Percentiles rank a stretch among this genome's conserved stretches.
These are phyloP conservation scores for Brienomyrus longianalis DNA, from an alignment of 2,113 vertebrate species.

Conservation along the genomic window DNA sequence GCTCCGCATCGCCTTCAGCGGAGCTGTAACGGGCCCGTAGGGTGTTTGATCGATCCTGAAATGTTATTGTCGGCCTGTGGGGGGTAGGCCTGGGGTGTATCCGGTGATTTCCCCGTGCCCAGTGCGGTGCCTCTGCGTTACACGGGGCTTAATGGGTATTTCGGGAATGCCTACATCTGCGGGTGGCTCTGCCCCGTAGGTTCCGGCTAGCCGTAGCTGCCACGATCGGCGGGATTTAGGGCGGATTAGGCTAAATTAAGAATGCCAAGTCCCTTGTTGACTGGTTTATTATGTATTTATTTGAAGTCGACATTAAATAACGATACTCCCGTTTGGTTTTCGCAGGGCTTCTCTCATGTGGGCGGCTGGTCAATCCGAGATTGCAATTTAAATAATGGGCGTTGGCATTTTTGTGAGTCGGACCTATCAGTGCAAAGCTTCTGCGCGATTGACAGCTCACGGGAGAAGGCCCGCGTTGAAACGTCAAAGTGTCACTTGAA, in stretches of 20 bases:
- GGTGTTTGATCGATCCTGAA: background rate
- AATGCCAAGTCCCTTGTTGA: background rate
- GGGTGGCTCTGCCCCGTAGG: background rate
- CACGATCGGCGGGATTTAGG: background rate
- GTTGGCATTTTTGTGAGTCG: background rate
- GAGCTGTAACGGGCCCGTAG: no score
- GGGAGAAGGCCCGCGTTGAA: background rate
- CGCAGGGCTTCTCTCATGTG: background rate
- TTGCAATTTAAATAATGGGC: slow-evolving; percentile 1
- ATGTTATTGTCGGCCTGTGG: background rate
- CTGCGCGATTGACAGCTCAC: background rate
- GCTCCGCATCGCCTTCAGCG: no score
- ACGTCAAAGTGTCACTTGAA: background rate
- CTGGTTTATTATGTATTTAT: background rate
- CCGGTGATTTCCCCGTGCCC: background rate
- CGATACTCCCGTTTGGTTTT: background rate
- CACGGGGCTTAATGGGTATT: background rate
- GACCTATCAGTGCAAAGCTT: background rate
- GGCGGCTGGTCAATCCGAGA: background rate
- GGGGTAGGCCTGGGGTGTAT: background rate
- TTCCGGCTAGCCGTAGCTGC: background rate
- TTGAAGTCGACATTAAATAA: background rate
- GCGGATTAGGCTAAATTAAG: background rate
- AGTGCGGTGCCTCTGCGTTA: background rate
- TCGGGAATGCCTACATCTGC: background rate